Base-by-base conservation (phyloP, 2,888 invertebrate genomes). In the Lasioglossum zephyrum region DNA sequence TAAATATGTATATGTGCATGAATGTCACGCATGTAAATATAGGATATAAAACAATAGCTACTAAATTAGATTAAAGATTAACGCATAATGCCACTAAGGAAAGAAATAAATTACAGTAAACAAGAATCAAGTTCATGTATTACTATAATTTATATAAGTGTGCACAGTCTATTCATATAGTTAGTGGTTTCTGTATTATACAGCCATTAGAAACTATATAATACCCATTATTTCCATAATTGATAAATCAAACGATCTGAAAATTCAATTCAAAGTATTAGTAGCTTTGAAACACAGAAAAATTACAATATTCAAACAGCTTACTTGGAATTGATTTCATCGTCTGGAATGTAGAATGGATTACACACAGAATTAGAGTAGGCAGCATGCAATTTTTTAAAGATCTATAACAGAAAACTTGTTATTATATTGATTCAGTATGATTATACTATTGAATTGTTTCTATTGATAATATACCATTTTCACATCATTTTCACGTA, bases 281-380 rank as follows among this genome's bases (percentile, higher is more conserved):
- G 16, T 63, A 63, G 2, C 26, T 63, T 16, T 63, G 26, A 63
- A 63, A 63, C 63, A 63, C 26, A 60, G 13, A 63, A 31, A 31
- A 16, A 63, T 31, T 63, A 63, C 2, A 26, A 31, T 16, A 63
- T 4, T 31, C 16, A 6, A 63, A 31, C 63, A 5, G 74, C 83
- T 81, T 82, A 88, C 87, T 88, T 90, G n/a, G 99, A 99, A 72
- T 96, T 97, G 75, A 99, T 97, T 90, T 97, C 97, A 93, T 99
- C 98, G 47, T 99, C 99, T 49, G 99, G 99, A 93, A 98, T 97
- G 95, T 99, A 99, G 95, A 99, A 99, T 73, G 99, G 99, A 96
- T 99, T 99, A 93, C 98, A 99, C 83, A 99, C 97, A 87, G 98
- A 98, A 95, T 99, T 99, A 2, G 98, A 98, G 95, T 99, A 99